A percentile compares a stretch with the other conserved stretches of the same genome.
Evolutionary conservation across 2,797 vertebrate genomes (phyloP).

Genomic region (Rhinoraja longicauda): DNA sequence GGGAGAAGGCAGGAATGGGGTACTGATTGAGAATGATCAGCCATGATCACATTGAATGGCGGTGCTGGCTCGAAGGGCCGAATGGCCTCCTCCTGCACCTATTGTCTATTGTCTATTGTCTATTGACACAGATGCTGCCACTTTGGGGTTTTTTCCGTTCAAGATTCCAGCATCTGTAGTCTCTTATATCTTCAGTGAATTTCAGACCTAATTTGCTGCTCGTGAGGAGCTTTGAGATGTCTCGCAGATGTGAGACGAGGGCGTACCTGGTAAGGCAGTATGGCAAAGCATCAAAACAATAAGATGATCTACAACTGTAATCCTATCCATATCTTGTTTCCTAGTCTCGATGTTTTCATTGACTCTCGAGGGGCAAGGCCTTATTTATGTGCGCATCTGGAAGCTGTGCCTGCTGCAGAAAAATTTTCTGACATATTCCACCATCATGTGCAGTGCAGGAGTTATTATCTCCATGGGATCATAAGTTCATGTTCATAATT

Average conservation of each 20-base stretch:
- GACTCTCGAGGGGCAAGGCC: neutral
- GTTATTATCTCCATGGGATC: neutral
- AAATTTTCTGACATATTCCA: neutral
- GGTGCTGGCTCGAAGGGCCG: too few species aligned
- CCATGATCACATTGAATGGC: too few species aligned
- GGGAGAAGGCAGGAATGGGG: too few species aligned
- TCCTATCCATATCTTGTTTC: neutral
- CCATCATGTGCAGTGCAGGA: neutral
- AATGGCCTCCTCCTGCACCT: too few species aligned
- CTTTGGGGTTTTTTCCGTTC: too few species aligned
- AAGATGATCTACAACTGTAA: neutral
- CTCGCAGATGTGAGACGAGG: neutral
- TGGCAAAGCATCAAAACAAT: neutral
- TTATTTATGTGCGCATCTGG: neutral
- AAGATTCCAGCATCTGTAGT: too few species aligned
- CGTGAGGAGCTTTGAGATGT: neutral
- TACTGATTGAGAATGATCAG: too few species aligned
- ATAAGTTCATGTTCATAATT: too few species aligned
- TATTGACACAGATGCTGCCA: too few species aligned
- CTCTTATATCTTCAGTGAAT: neutral
- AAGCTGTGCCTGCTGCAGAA: neutral
- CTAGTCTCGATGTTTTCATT: neutral
- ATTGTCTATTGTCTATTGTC: too few species aligned
- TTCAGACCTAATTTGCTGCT: neutral
- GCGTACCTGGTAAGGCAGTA: neutral